Percentiles rank a stretch among this genome's conserved stretches.
Conservation (phyloP, 2,888 invertebrate species). For the Choristoneura rosaceana region DNA sequence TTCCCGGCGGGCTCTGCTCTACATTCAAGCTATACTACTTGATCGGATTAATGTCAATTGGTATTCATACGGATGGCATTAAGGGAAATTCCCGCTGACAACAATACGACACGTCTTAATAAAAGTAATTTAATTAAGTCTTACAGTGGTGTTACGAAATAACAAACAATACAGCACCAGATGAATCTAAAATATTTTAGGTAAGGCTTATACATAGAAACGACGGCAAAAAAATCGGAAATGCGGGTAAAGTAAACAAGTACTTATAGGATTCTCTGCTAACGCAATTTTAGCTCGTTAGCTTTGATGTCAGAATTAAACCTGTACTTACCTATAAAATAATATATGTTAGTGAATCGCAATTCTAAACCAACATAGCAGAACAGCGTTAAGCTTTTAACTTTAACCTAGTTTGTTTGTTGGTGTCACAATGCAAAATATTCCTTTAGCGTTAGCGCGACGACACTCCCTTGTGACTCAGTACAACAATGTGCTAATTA, state of each 20-base stretch:
- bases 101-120: conserved; percentile 9
- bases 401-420: conserved; percentile 68
- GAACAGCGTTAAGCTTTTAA: conserved; percentile 76
- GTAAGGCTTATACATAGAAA: background rate
- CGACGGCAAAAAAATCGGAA: background rate
- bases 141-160: background rate
- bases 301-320: background rate
- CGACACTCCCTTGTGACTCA: conserved; percentile 53
- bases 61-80: conserved; percentile 20
- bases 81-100: conserved; percentile 22
- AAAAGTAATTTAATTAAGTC: conserved; percentile 23
- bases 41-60: conserved; percentile 63
- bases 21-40: conserved; percentile 68
- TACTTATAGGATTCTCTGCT: background rate
- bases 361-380: conserved; percentile 49
- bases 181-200: too few relatives aligned
- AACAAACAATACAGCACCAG: too few relatives aligned
- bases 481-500: conserved; percentile 52
- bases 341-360: conserved; percentile 21
- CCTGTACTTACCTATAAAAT: conserved; percentile 16
- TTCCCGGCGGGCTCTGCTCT: conserved; percentile 54
- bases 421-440: conserved; percentile 63
- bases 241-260: background rate
- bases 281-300: conserved; percentile 3
- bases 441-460: conserved; percentile 60